Conservation (phyloP, 2,113 vertebrate species). For the Cranoglanis bouderius region DNA sequence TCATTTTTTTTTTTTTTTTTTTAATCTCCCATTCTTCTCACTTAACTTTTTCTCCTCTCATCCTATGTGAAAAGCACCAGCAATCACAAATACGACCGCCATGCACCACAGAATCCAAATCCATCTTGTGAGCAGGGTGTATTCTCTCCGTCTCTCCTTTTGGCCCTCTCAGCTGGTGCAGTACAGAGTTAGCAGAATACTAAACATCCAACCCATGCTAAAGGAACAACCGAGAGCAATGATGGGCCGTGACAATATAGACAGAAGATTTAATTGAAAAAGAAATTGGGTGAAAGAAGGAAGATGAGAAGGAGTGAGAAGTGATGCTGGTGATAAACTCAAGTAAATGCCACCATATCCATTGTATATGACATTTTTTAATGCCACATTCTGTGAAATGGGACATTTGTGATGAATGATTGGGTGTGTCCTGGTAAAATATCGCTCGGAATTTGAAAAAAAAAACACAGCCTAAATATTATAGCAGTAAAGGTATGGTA, state of each 20-base stretch:
- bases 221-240: conserved; percentile 20
- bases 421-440: neutral
- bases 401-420: neutral
- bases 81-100: neutral
- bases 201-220: conserved; percentile 33
- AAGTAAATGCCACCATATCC: neutral
- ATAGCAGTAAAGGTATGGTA: neutral
- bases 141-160: conserved; percentile 7
- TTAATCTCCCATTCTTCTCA: neutral
- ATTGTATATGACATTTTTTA: neutral
- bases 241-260: neutral
- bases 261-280: neutral
- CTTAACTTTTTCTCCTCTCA: neutral
- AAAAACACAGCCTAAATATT: neutral
- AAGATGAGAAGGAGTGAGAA: neutral
- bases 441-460: neutral
- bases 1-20: neutral
- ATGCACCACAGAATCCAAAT: neutral
- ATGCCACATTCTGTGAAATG: neutral
- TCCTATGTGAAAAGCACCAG: neutral
- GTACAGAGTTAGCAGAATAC: conserved; percentile 49
- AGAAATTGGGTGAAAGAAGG: neutral
- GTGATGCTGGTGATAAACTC: neutral
- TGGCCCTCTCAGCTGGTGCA: conserved; percentile 28
- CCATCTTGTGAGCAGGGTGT: neutral